Evolutionary conservation across 2,113 vertebrate genomes (phyloP), one percentile per base, ranked within the genome.

Genomic region (Brachypodius melanocephalos): DNA sequence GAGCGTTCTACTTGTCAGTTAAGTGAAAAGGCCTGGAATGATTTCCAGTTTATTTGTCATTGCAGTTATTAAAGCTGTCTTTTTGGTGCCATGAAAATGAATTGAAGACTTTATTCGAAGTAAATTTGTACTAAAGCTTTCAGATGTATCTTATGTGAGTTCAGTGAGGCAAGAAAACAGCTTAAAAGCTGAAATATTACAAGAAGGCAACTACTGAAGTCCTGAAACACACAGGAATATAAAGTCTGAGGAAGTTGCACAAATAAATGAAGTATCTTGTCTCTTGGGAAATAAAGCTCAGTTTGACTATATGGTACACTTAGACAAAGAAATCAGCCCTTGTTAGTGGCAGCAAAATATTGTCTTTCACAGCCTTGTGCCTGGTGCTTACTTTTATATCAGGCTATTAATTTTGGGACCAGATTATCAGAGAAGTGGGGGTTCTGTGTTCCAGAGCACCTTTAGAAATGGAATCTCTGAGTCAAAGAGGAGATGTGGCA

Each of bases 21-120:
- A 98, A 98, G 98, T 98, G 98, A 98, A 98, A 98, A 98, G 98
- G 98, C 98, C 98, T 98, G 98, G 97, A 98, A 98, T 98, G 98
- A 98, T 98, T 97, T 98, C 98, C 98, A 98, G 98, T 99, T 98
- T 98, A 98, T 99, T 98, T 99, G 98, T 99, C 98, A 98, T 98
- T 98, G 98, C 97, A 98, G 98, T 99, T 98, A 99, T 99, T 99
- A 98, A 98, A 98, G 98, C 98, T 98, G 98, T 98, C 98, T 98
- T 98, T 98, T 98, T 98, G 97, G 98, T 98, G 98, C 98, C 98
- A 98, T 97, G 97, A 97, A 98, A 98, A 98, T 98, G 98, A 98
- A 98, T 98, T 98, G 98, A 98, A 98, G 98, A 98, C 98, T 98
- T 98, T 98, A 98, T 98, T 98, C 85, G 96, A 98, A 98, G 98